These are phyloP conservation scores for Lucinisca nassula DNA, from an alignment of 2,888 invertebrate genomes.

Conservation along the genomic window DNA sequence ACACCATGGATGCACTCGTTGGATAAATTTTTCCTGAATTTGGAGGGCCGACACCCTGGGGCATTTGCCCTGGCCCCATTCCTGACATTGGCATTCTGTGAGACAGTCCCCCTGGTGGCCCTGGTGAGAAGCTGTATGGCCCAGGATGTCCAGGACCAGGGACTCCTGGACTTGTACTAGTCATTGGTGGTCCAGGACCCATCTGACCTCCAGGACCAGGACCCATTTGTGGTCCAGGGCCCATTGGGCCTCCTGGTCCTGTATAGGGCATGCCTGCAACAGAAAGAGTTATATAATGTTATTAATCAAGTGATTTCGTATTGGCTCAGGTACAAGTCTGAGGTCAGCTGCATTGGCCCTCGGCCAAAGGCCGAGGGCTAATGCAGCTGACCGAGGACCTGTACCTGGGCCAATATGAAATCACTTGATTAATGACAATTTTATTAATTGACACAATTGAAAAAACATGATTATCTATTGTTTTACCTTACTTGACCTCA, in stretches of 20 bases:
- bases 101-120: slow-evolving; percentile 32
- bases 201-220: slow-evolving; percentile 44
- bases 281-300: too few species aligned
- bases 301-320: too few species aligned
- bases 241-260: background rate
- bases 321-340: too few species aligned
- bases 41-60: slow-evolving; percentile 61
- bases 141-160: slow-evolving; percentile 50
- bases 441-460: too few species aligned
- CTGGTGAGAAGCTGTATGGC: slow-evolving; percentile 26
- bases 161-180: slow-evolving; percentile 31
- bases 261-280: slow-evolving; percentile 5
- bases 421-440: too few species aligned
- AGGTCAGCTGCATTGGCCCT: too few species aligned
- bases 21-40: slow-evolving; percentile 91
- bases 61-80: slow-evolving; percentile 43
- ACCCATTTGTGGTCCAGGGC: slow-evolving; percentile 40
- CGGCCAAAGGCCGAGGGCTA: too few species aligned
- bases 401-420: too few species aligned
- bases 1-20: slow-evolving; percentile 98
- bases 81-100: slow-evolving; percentile 65
- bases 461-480: too few species aligned
- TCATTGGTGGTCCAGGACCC: slow-evolving; percentile 39
- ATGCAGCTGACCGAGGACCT: too few species aligned
- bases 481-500: too few species aligned